Evolutionary conservation across 2,888 invertebrate species (phyloP).

Genomic region (Erebia ligea): DNA sequence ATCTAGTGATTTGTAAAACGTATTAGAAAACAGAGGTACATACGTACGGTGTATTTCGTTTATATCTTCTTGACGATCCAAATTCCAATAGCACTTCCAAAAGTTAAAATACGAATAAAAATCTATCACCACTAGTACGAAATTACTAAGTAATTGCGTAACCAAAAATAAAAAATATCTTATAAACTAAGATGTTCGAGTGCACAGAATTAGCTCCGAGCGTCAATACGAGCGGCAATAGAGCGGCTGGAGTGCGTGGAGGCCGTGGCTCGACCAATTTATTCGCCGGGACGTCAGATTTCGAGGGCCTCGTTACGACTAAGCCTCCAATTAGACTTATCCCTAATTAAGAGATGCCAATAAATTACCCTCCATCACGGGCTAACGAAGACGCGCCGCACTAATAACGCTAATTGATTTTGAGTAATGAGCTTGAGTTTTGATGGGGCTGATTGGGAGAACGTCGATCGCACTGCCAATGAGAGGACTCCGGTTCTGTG

Average conservation of each 20-base stretch:
- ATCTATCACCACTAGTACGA: too few relatives aligned
- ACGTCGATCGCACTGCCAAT: slow-evolving; percentile 54
- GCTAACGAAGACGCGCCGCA: slow-evolving; percentile 83
- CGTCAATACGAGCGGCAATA: slow-evolving; percentile 70
- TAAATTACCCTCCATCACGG: slow-evolving; percentile 85
- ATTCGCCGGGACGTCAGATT: slow-evolving; percentile 82
- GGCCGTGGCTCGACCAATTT: slow-evolving; percentile 72
- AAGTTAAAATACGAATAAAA: too few relatives aligned
- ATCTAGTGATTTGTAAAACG: too few relatives aligned
- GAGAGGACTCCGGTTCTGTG: slow-evolving; percentile 33
- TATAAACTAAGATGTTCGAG: background rate
- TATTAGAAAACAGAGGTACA: too few relatives aligned
- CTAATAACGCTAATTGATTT: slow-evolving; percentile 84
- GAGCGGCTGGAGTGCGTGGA: slow-evolving; percentile 66
- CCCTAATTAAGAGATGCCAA: slow-evolving; percentile 85
- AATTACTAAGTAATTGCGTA: too few relatives aligned
- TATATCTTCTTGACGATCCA: too few relatives aligned
- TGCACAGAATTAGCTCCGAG: slow-evolving; percentile 43
- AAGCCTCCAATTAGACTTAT: slow-evolving; percentile 85
- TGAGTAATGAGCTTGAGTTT: slow-evolving; percentile 83
- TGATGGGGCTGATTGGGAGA: slow-evolving; percentile 78
- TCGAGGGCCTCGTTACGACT: slow-evolving; percentile 84
- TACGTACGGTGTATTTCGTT: too few relatives aligned
- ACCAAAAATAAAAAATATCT: background rate
- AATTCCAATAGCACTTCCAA: too few relatives aligned